Conservation (phyloP, 2,113 vertebrate genomes). For the Oncorhynchus mykiss region DNA sequence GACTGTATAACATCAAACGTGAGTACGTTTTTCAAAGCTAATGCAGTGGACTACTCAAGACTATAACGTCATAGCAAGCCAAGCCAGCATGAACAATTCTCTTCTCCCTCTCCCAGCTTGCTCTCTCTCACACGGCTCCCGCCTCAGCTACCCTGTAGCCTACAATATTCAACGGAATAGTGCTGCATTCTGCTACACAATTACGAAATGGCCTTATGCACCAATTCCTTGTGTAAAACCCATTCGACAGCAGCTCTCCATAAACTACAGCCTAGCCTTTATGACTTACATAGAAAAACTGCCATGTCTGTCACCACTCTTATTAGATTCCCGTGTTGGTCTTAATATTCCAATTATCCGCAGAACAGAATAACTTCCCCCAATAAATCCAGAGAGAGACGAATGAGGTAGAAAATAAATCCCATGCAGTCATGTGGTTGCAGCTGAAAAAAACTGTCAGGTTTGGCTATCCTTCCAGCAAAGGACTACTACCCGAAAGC, state of each 20-base stretch:
- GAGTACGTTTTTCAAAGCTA: not conserved
- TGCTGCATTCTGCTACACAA: not conserved
- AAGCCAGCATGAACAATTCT: not conserved
- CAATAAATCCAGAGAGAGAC: constrained; percentile 21
- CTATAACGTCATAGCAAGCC: not conserved
- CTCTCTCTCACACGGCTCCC: not conserved
- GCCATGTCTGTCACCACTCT: constrained; percentile 48
- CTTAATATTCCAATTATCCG: constrained; percentile 8
- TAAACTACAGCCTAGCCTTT: not conserved
- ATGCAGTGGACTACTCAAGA: not conserved
- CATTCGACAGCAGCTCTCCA: not conserved
- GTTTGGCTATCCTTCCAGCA: not conserved
- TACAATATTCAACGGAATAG: not conserved
- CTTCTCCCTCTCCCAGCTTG: not conserved
- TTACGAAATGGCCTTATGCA: not conserved
- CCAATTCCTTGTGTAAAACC: not conserved
- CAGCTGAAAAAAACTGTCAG: constrained; percentile 14
- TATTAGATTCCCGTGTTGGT: not conserved
- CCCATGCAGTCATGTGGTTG: constrained; percentile 23
- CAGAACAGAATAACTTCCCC: constrained; percentile 1
- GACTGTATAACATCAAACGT: not conserved
- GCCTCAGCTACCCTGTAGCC: too few relatives aligned
- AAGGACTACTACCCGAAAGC: not conserved
- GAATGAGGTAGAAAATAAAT: not conserved
- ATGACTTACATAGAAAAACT: constrained; percentile 45